Evolutionary conservation across 2,113 vertebrate genomes (phyloP), one percentile per base, ranked within the genome.

Genomic region (Colius striatus): DNA sequence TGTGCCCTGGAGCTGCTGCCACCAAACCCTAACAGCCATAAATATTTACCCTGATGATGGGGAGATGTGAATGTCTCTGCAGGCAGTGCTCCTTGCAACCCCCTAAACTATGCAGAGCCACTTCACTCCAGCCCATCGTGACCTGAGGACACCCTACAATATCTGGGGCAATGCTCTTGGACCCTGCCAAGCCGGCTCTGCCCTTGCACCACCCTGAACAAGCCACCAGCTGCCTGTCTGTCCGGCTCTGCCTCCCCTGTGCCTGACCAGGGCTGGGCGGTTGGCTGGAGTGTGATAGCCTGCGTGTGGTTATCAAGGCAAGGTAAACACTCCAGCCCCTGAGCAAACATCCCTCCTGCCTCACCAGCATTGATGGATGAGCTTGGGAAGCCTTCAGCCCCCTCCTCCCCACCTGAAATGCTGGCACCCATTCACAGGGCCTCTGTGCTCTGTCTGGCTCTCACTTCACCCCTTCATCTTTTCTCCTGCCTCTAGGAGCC

Each of bases 191-290:
- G 53, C 30, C 67, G 34, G 25, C 60, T 26, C 53, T 67, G 38
- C 21, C 5, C 45, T 26, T 10, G n/a, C 14, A 12, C 20, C 9
- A 0, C 65, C n/a, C 47, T 2, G 0, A 23, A 11, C 0, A 11
- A 68, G 53, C 61, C 3, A 13, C 26, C 16, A 11, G 30, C 54
- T 60, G 54, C 73, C 63, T 1, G 10, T 34, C 61, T 27, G 30
- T 62, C 50, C 18, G 3, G 4, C 62, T 20, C 5, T 5, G 32
- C 32, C 27, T 67, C 32, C 47, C 47, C 27, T 6, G 5, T 2
- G 5, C 27, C 38, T 8, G 30, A 25, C 63, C 7, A 2, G 65
- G 65, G 70, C 43, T 6, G 22, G 21, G 30, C 4, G 2, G 21
- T n/a, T 7, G 62, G 62, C 63, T 26, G 71, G 41, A 62, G 41